Percentiles rank a stretch among this genome's conserved stretches.
Evolutionary conservation across 2,888 invertebrate genomes (phyloP).

Genomic region (Ellobium chinense): DNA sequence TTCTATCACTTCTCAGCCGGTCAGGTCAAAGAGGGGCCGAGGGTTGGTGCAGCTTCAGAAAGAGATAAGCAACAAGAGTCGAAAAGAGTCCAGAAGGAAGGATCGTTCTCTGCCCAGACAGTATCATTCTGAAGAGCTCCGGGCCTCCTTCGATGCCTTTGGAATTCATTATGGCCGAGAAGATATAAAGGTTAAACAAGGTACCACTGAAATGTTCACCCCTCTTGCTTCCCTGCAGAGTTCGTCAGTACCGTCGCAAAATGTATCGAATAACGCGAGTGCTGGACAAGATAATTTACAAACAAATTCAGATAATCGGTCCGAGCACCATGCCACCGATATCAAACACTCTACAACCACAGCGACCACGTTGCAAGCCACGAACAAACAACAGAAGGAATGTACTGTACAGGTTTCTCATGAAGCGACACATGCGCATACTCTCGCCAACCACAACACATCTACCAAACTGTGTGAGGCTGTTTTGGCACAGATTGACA

Average conservation of each 20-base stretch:
- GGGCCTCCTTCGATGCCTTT: not conserved
- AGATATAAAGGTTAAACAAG: not conserved
- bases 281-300: not conserved
- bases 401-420: no score
- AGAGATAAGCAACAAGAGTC: not conserved
- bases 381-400: no score
- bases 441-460: not conserved
- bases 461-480: not conserved
- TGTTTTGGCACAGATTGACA: not conserved
- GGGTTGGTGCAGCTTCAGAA: not conserved
- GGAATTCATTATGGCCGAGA: not conserved
- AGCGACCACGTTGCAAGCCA: not conserved
- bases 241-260: not conserved
- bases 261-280: not conserved
- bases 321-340: not conserved
- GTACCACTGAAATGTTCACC: not conserved
- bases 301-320: not conserved
- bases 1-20: not conserved
- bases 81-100: not conserved
- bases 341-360: not conserved
- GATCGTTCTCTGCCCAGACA: not conserved
- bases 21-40: not conserved
- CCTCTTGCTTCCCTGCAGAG: not conserved
- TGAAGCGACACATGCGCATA: no score
- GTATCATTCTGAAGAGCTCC: not conserved